Conservation (phyloP, 2,888 invertebrate species). For the Heteromurus nitidus region DNA sequence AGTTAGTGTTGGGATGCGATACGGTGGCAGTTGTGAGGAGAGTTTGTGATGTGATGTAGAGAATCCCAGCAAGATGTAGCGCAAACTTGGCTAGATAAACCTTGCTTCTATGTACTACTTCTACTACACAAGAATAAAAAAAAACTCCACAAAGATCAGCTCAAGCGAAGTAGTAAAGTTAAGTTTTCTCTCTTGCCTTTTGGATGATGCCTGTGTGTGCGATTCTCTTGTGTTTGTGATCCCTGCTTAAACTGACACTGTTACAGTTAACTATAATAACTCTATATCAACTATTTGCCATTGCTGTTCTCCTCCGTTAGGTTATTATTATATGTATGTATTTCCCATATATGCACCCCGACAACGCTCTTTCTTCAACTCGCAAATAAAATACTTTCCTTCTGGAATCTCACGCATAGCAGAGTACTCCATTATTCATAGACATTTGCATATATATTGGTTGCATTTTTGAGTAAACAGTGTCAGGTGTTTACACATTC, state of each 20-base stretch:
- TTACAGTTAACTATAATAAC: constrained; percentile 39
- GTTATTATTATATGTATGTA: too few relatives aligned
- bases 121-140: not conserved
- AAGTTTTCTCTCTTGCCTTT: not conserved
- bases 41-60: constrained; percentile 14
- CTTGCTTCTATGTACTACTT: constrained; percentile 33
- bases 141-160: constrained; percentile 45
- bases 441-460: constrained; percentile 75
- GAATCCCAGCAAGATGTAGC: constrained; percentile 71
- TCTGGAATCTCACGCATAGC: constrained; percentile 71
- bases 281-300: constrained; percentile 47
- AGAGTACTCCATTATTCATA: constrained; percentile 74
- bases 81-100: constrained; percentile 73
- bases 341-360: constrained; percentile 8
- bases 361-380: constrained; percentile 19
- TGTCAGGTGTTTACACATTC: constrained; percentile 74
- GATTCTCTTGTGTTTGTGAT: too few relatives aligned
- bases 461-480: constrained; percentile 74
- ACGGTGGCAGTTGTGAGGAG: not conserved
- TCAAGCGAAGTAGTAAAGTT: constrained; percentile 13
- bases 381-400: constrained; percentile 62
- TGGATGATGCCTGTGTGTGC: not conserved
- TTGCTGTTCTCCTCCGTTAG: constrained; percentile 25
- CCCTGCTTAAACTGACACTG: too few relatives aligned
- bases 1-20: constrained; percentile 41